Evolutionary conservation across 35 echinoderm and acorn worm species (phyloP).

Genomic region (Holothuria glaberrima): DNA sequence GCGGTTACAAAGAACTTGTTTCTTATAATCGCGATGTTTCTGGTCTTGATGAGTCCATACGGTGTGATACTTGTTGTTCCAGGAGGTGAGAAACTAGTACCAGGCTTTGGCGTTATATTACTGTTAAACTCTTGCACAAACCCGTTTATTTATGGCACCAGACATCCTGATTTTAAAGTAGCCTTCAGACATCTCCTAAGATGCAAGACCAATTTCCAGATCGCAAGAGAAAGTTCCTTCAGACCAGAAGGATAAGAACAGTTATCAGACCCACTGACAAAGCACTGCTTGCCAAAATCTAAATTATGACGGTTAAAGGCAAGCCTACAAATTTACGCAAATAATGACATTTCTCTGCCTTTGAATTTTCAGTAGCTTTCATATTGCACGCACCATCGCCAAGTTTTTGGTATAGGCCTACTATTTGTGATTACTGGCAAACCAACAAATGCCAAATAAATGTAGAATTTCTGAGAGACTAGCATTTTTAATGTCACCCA

Average conservation of each 20-base stretch:
- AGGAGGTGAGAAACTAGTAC: conserved; percentile 58
- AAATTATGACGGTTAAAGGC: too few species aligned
- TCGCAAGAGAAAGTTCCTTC: conserved; percentile 40
- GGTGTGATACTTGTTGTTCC: conserved; percentile 62
- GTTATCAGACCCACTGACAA: background rate
- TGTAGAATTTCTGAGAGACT: too few species aligned
- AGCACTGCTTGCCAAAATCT: background rate
- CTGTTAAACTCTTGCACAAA: conserved; percentile 76
- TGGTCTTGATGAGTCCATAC: conserved; percentile 71
- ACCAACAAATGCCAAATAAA: too few species aligned
- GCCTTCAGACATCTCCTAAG: conserved; percentile 61
- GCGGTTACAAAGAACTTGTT: conserved; percentile 84
- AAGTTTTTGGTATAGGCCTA: too few species aligned
- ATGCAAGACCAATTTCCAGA: conserved; percentile 40
- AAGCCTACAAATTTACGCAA: too few species aligned
- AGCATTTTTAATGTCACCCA: too few species aligned
- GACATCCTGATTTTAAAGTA: conserved; percentile 83
- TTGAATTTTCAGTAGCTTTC: too few species aligned
- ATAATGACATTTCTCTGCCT: too few species aligned
- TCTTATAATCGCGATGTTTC: conserved; percentile 70
- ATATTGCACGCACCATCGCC: too few species aligned
- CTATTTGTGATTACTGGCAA: too few species aligned
- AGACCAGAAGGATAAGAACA: background rate
- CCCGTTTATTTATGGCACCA: conserved; percentile 78
- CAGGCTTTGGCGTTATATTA: conserved; percentile 64